Evolutionary conservation across 2,888 invertebrate species (phyloP).

Genomic region (Ophion ellenae): DNA sequence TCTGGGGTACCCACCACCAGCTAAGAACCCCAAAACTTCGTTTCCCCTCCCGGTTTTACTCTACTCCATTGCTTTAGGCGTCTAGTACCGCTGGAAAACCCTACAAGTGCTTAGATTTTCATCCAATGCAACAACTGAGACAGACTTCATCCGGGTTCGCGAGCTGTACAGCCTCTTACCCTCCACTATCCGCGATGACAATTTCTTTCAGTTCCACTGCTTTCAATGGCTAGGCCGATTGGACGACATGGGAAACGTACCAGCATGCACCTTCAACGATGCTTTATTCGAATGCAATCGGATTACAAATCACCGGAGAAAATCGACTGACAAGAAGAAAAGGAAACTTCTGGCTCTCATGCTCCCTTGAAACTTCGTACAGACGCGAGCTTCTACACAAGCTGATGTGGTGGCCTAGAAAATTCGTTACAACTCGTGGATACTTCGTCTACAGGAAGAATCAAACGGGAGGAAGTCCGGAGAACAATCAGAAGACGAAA

Average conservation of each 20-base stretch:
- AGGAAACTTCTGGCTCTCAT: not conserved
- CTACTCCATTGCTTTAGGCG: conserved; percentile 36
- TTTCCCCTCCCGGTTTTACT: conserved; percentile 26
- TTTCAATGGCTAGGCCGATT: too few relatives aligned
- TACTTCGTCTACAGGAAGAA: conserved; percentile 16
- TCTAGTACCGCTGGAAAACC: conserved; percentile 22
- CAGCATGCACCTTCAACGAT: too few relatives aligned
- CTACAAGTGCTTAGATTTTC: conserved; percentile 50
- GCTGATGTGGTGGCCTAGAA: conserved; percentile 20
- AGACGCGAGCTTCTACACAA: not conserved
- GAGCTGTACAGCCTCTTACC: not conserved
- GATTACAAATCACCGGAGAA: not conserved
- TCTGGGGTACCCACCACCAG: conserved; percentile 14
- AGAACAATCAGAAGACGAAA: conserved; percentile 24
- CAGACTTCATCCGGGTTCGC: conserved; percentile 20
- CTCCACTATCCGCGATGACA: not conserved
- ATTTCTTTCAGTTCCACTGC: too few relatives aligned
- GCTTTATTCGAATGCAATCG: not conserved
- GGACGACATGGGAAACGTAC: too few relatives aligned
- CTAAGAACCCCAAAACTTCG: conserved; percentile 6
- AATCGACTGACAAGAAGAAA: not conserved
- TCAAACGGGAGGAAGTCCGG: conserved; percentile 13
- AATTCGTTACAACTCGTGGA: conserved; percentile 48
- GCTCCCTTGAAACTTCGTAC: not conserved
- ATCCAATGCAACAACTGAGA: not conserved